Evolutionary conservation across 2,797 vertebrate species (phyloP).

Genomic region (Gallinago nigripennis): DNA sequence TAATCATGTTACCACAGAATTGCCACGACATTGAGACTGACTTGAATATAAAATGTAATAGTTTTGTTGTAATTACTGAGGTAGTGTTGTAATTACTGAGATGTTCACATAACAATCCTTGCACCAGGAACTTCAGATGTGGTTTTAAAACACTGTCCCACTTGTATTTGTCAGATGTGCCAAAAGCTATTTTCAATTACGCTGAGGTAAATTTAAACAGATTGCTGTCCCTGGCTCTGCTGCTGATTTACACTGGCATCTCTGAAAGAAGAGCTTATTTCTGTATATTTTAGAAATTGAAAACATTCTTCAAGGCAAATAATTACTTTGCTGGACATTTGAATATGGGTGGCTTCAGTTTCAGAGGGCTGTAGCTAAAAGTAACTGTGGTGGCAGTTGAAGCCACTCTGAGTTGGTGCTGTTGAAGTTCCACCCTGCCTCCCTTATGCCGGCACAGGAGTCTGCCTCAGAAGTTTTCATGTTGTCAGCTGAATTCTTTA

Average conservation of each 20-base stretch:
- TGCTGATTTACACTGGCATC: not conserved
- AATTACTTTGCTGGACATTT: not conserved
- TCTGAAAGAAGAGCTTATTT: constrained; percentile 23
- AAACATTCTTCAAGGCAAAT: not conserved
- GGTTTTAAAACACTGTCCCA: constrained; percentile 29
- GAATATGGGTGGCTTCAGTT: not conserved
- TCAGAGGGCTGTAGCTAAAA: constrained; percentile 23
- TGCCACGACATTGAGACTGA: not conserved
- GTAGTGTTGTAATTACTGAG: constrained; percentile 5
- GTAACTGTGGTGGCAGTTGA: not conserved
- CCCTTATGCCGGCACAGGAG: not conserved
- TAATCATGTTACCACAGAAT: constrained; percentile 21
- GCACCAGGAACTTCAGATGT: constrained; percentile 19
- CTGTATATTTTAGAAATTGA: not conserved
- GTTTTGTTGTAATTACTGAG: constrained; percentile 17
- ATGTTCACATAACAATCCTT: not conserved
- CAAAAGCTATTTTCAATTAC: not conserved
- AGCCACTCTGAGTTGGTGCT: not conserved
- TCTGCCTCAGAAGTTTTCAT: not conserved
- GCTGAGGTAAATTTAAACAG: not conserved
- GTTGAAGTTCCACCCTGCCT: not conserved
- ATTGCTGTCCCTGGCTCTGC: not conserved
- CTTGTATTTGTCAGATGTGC: constrained; percentile 19
- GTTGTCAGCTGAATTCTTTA: not conserved
- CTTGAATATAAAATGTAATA: not conserved